A percentile compares a stretch with the other conserved stretches of the same genome.
These are phyloP conservation scores for Merodon equestris DNA, from an alignment of 2,888 invertebrate species.

Conservation along the genomic window DNA sequence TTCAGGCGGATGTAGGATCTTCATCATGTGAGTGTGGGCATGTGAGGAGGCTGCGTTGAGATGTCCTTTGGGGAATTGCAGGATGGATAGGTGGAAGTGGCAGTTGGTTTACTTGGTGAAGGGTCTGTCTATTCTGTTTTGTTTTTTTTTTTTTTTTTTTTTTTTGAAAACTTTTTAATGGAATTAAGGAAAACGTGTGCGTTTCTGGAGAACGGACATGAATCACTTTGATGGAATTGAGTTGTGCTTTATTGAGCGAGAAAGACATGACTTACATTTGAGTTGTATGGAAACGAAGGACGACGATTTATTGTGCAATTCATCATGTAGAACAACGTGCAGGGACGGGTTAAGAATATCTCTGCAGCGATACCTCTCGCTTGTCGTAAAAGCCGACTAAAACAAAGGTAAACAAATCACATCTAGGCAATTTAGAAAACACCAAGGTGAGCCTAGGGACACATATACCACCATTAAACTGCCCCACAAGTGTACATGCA, in stretches of 20 bases:
- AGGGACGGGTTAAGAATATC: no score
- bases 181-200: conserved; percentile 51
- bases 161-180: conserved; percentile 42
- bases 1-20: conserved; percentile 14
- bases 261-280: conserved; percentile 35
- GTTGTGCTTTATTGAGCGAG: conserved; percentile 37
- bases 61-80: conserved; percentile 49
- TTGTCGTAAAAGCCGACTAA: no score
- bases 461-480: no score
- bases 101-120: conserved; percentile 35
- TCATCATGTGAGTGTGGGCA: conserved; percentile 14
- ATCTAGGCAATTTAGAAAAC: no score
- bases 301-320: conserved; percentile 19
- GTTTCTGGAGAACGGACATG: conserved; percentile 22
- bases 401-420: no score
- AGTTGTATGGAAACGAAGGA: not conserved
- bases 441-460: no score
- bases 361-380: no score
- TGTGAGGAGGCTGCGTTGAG: no score
- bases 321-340: conserved; percentile 25
- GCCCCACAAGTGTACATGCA: no score
- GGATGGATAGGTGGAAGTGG: no score
- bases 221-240: conserved; percentile 65
- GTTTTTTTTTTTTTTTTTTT: conserved; percentile 7
- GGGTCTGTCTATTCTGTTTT: conserved; percentile 20